Evolutionary conservation across 2,113 vertebrate species (phyloP), one percentile per base, ranked within the genome.

Genomic region (Chelonoidis abingdonii): DNA sequence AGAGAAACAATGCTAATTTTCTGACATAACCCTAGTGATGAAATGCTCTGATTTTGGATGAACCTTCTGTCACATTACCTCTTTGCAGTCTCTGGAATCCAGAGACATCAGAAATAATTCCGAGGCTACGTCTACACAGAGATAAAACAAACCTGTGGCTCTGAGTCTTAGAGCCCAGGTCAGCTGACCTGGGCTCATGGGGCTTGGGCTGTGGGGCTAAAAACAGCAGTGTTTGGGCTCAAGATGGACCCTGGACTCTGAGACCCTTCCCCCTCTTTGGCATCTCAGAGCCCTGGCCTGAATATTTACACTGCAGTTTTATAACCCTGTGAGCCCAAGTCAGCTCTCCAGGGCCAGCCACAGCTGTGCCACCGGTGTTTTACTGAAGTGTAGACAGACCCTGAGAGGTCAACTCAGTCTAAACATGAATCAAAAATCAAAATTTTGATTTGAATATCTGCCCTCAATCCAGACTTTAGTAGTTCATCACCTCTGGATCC

Each of bases 31-130:
- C 83, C 62, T 88, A 52, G 79, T 79, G 87, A 94, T 91, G 95
- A 95, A 95, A 97, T 80, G 86, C 59, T 75, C 65, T 1, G 8
- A 90, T 87, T 97, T 92, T 94, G 95, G 89, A 92, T 83, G 86
- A 86, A 82, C 50, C 81, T 96, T 97, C 88, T 91, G 75, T 87
- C 88, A 87, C 1, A 29, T 54, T 95, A 62, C 6, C 7, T 59
- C 93, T 93, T 92, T 95, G 95, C 93, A 94, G 49, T 10, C 86
- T 38, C 5, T 22, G 65, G n/a, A 72, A n/a, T 72, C n/a, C 35
- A 38, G 65, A 38, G 65, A 72, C 19, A 56, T 86, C 52, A 1
- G 86, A 92, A 89, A 24, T 5, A 8, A 69, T 91, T 53, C 83
- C 38, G 2, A 72, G 65, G 9, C 65, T 38, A 72, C 2, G 19